Conservation (phyloP, 2,888 invertebrate species). For the Sthenelais limicola region DNA sequence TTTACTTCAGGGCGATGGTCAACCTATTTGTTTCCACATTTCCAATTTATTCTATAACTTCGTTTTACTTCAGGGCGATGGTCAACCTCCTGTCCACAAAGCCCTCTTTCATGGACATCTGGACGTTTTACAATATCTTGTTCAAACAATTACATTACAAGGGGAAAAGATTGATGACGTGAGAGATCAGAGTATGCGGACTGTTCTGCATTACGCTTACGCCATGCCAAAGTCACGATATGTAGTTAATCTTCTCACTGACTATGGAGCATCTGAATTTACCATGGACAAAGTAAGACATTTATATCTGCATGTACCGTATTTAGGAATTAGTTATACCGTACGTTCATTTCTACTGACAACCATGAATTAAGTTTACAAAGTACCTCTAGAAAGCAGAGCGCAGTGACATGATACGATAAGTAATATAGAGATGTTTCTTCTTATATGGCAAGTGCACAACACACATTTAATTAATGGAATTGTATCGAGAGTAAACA, state of each 20-base stretch:
- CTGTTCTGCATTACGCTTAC: constrained; percentile 66
- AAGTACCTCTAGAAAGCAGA: too few species aligned
- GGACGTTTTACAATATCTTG: constrained; percentile 56
- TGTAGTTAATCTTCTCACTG: constrained; percentile 58
- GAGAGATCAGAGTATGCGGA: constrained; percentile 65
- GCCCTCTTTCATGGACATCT: constrained; percentile 58
- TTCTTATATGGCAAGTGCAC: too few species aligned
- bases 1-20: constrained; percentile 59
- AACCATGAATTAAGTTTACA: background rate
- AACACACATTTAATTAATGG: too few species aligned
- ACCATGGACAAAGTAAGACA: constrained; percentile 63
- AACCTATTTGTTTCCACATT: too few species aligned
- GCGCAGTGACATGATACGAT: too few species aligned
- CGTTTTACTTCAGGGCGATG: constrained; percentile 58
- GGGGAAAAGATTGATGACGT: constrained; percentile 60
- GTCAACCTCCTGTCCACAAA: constrained; percentile 65
- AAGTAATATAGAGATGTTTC: too few species aligned
- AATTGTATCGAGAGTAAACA: too few species aligned
- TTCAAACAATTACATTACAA: constrained; percentile 58
- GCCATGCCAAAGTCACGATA: constrained; percentile 58
- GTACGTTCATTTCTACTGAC: background rate
- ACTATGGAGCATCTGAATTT: constrained; percentile 65
- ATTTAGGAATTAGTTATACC: background rate
- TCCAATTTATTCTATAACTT: too few species aligned
- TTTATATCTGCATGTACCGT: constrained; percentile 8